Conservation (phyloP, 2,797 vertebrate genomes). For the Enteromius fasciolatus region DNA sequence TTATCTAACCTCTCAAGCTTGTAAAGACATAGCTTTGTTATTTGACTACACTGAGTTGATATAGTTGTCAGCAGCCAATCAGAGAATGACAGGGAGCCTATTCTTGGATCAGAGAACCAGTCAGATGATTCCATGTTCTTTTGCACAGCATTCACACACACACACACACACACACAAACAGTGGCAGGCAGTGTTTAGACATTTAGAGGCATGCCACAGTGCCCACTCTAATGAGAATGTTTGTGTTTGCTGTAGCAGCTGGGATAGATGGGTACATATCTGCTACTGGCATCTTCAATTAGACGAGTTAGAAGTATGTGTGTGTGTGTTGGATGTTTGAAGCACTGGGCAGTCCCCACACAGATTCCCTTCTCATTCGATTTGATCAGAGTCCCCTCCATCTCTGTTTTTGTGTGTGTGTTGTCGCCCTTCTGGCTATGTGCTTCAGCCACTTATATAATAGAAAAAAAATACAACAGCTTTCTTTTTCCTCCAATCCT, state of each 20-base stretch:
- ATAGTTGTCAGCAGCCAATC: constrained; percentile 28
- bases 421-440: constrained; percentile 23
- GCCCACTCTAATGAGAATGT: constrained; percentile 41
- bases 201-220: constrained; percentile 28
- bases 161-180: constrained; percentile 23
- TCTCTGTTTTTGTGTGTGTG: constrained; percentile 34
- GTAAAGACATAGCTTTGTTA: not conserved
- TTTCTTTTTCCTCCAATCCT: constrained; percentile 27
- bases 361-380: constrained; percentile 29
- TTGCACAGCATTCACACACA: constrained; percentile 15
- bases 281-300: constrained; percentile 54
- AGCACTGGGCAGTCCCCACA: constrained; percentile 19
- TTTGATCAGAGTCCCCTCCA: constrained; percentile 8
- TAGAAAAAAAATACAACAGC: constrained; percentile 48
- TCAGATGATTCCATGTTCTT: not conserved
- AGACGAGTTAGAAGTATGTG: constrained; percentile 24
- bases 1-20: not conserved
- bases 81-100: not conserved
- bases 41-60: not conserved
- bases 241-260: constrained; percentile 33
- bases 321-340: constrained; percentile 22
- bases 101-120: not conserved
- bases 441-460: constrained; percentile 54
- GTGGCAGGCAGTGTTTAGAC: constrained; percentile 28
- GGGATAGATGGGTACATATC: constrained; percentile 42